Evolutionary conservation across 2,797 vertebrate species (phyloP).

Genomic region (Helostoma temminkii): DNA sequence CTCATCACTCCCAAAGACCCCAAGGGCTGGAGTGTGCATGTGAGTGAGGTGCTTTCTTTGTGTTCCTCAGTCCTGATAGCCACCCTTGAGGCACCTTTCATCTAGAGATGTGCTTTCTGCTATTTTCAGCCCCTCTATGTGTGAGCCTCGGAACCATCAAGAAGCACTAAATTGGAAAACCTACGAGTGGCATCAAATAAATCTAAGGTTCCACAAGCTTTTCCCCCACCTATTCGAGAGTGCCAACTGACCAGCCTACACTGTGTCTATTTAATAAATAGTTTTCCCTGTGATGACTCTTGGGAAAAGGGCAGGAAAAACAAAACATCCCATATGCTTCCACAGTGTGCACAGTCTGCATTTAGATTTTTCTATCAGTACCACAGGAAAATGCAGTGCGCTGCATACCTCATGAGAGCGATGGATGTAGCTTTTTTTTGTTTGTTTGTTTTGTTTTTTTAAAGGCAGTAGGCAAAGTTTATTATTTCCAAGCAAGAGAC

Average conservation of each 20-base stretch:
- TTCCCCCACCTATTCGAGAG: slow-evolving; percentile 67
- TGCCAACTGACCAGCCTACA: slow-evolving; percentile 70
- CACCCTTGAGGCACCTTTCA: slow-evolving; percentile 80
- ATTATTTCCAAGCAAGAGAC: slow-evolving; percentile 41
- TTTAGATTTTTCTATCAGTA: slow-evolving; percentile 61
- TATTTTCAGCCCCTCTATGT: slow-evolving; percentile 74
- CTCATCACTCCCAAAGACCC: slow-evolving; percentile 78
- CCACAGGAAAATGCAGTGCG: slow-evolving; percentile 42
- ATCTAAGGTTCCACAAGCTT: slow-evolving; percentile 67
- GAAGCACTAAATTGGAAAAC: slow-evolving; percentile 79
- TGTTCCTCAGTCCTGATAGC: slow-evolving; percentile 80
- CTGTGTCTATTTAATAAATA: slow-evolving; percentile 76
- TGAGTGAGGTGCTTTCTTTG: slow-evolving; percentile 80
- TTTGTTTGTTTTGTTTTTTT: neutral
- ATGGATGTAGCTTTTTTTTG: slow-evolving; percentile 24
- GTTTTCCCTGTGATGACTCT: slow-evolving; percentile 69
- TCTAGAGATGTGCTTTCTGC: slow-evolving; percentile 75
- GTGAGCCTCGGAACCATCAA: slow-evolving; percentile 74
- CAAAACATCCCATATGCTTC: slow-evolving; percentile 59
- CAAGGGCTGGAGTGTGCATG: slow-evolving; percentile 73
- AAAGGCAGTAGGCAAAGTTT: slow-evolving; percentile 8
- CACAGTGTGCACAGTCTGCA: slow-evolving; percentile 37
- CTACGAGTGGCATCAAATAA: slow-evolving; percentile 78
- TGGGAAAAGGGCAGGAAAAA: slow-evolving; percentile 62
- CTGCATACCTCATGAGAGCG: slow-evolving; percentile 46